Percentiles rank a stretch among this genome's conserved stretches.
These are phyloP conservation scores for Hydractinia echinata DNA, from an alignment of 30 jellyfish, hydroid and myxozoan species.

Conservation along the genomic window DNA sequence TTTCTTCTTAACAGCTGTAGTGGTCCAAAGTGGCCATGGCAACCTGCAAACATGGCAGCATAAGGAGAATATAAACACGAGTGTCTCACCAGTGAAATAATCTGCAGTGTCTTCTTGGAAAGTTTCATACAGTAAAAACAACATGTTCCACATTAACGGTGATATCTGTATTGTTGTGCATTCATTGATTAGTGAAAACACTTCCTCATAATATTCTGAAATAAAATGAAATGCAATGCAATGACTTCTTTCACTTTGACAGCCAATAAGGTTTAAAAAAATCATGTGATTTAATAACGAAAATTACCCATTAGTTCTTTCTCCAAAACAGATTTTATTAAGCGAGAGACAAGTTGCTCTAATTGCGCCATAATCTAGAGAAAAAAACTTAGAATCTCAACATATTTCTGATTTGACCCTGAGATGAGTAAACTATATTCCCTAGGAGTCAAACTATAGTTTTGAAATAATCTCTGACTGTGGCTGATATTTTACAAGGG, in stretches of 20 bases:
- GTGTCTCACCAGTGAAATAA: slow-evolving; percentile 76
- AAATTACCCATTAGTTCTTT: slow-evolving; percentile 87
- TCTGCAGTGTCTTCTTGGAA: slow-evolving; percentile 84
- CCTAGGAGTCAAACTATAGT: too few relatives aligned
- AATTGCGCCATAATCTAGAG: slow-evolving; percentile 74
- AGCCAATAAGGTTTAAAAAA: neutral
- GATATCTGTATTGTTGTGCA: slow-evolving; percentile 79
- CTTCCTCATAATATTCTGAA: slow-evolving; percentile 86
- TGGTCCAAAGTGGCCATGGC: too few relatives aligned
- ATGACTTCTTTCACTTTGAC: neutral
- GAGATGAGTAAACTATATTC: too few relatives aligned
- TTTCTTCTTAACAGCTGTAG: too few relatives aligned
- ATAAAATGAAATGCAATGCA: neutral
- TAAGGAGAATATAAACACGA: too few relatives aligned
- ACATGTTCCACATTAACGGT: slow-evolving; percentile 88
- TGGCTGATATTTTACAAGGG: too few relatives aligned
- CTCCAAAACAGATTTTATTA: slow-evolving; percentile 66
- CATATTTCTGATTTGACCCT: too few relatives aligned
- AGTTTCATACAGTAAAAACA: slow-evolving; percentile 72
- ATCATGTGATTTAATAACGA: neutral
- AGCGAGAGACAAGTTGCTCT: slow-evolving; percentile 72
- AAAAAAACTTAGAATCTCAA: neutral
- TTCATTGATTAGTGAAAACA: slow-evolving; percentile 75
- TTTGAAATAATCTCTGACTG: too few relatives aligned
- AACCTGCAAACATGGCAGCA: too few relatives aligned